Evolutionary conservation across 2,797 vertebrate species (phyloP), one percentile per base, ranked within the genome.

Genomic region (Rhynchonycteris naso): DNA sequence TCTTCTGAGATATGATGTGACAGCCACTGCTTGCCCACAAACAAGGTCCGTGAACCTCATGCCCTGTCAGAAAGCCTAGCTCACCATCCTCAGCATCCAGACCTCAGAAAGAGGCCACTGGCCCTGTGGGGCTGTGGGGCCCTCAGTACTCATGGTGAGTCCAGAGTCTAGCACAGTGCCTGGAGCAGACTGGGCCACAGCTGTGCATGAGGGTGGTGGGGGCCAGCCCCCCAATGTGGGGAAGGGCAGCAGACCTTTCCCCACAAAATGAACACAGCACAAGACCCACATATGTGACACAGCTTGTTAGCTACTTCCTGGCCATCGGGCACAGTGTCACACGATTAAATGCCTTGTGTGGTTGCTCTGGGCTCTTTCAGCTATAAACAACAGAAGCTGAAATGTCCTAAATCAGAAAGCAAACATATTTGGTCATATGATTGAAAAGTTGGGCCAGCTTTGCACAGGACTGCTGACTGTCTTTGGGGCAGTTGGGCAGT

Each of bases 41-140:
- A 61, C 43, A 0, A 0, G 0, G 2, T 28, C 69, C 38, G 15
- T 74, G 69, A 15, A 1, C 63, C 19, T 26, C 28, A 5, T 43
- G 21, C 56, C 52, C 72, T 61, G 4, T 24, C 28, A n/a, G 63
- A 14, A 65, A 30, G 2, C 78, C 7, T 1, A 33, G 30, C 0
- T 26, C 24, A 8, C 19, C 35, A 21, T 56, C 33, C 33, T 21
- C 24, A 3, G 21, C 66, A 7, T 26, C 12, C 50, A 86, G 74
- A 54, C 56, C 47, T 10, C 2, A 33, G 76, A 22, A 52, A 68
- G 75, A 43, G 69, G 43, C 61, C 65, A 21, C 1, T 1, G 26
- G 38, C 14, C 61, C 22, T n/a, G 21, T 30, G 69, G n/a, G 22
- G 22, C 52, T 33, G 2, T 4, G 28, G 11, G 18, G 6, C 30